These are phyloP conservation scores for Minunthozetes semirufus DNA, from an alignment of 2,888 invertebrate genomes.

Conservation along the genomic window DNA sequence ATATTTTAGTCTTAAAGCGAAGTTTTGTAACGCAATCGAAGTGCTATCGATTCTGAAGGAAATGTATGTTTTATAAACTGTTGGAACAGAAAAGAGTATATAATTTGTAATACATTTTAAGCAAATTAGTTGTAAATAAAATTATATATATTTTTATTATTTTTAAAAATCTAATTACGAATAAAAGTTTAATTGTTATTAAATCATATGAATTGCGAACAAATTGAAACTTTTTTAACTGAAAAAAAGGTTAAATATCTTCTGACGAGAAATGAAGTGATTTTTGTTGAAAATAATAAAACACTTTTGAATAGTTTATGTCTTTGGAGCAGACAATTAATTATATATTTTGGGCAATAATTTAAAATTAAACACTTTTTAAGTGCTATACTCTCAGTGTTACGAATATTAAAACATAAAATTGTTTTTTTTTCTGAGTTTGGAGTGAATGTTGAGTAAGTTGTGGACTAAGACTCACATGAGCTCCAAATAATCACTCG, in stretches of 20 bases:
- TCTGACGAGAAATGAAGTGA: neutral
- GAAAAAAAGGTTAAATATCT: no score
- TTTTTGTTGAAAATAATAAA: neutral
- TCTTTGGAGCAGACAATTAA: neutral
- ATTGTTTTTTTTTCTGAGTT: neutral
- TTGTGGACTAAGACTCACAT: neutral
- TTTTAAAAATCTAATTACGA: neutral
- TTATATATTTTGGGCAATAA: neutral
- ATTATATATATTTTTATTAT: neutral
- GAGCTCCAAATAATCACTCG: constrained; percentile 10
- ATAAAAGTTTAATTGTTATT: neutral
- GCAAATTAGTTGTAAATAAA: neutral
- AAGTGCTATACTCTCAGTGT: constrained; percentile 16
- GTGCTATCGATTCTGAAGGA: neutral
- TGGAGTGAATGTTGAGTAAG: neutral
- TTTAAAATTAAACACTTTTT: neutral
- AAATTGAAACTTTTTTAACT: neutral
- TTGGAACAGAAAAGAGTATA: neutral
- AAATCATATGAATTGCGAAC: neutral
- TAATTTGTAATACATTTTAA: neutral
- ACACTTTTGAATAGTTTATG: neutral
- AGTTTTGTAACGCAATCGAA: neutral
- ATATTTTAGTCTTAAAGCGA: neutral
- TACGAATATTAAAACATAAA: neutral
- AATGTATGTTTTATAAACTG: neutral